Base-by-base conservation (phyloP, 2,797 vertebrate species). In the Avahi laniger region DNA sequence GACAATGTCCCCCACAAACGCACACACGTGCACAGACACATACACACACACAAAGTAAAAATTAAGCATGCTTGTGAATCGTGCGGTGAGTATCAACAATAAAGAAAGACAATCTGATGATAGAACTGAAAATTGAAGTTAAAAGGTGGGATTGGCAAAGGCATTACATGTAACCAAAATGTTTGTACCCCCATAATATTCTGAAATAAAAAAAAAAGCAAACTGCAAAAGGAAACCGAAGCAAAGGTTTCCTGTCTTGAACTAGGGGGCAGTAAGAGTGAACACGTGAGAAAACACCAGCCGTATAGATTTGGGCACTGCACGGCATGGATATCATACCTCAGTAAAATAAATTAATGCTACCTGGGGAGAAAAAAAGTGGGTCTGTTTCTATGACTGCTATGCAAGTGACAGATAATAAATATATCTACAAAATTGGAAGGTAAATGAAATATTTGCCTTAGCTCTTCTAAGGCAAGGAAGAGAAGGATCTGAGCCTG, bases 401-500 rank as follows among this genome's bases (percentile, higher is more conserved):
- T 73, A 18, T 43, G 14, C 43, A 79, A 86, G 52, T 30, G 30
- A 46, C 18, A 89, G 18, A 57, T 38, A 69, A 61, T 84, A 91
- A 81, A 89, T 67, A 24, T n/a, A 70, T 18, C 20, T 54, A 22
- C 17, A 84, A 17, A 50, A 61, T 57, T 86, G 28, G 33, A 38
- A 75, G 12, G 30, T 33, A 52, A 63, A 57, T 33, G 3, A 79
- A 94, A 46, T 65, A 90, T 70, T 83, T 26, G 20, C 43, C 41
- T 93, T 63, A 54, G 11, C 12, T 33, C 4, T 69, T 87, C 8
- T 73, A 43, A 6, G 41, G 28, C 7, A 52, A 72, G 10, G 1
- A 6, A 26, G 0, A 3, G 33, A 3, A 67, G 6, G 9, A 24
- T 10, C 0, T 22, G 30, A 83, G 41, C 13, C 61, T 4, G 10